Base-by-base conservation (phyloP, 2,113 vertebrate species). In the Chloroceryle aenea region DNA sequence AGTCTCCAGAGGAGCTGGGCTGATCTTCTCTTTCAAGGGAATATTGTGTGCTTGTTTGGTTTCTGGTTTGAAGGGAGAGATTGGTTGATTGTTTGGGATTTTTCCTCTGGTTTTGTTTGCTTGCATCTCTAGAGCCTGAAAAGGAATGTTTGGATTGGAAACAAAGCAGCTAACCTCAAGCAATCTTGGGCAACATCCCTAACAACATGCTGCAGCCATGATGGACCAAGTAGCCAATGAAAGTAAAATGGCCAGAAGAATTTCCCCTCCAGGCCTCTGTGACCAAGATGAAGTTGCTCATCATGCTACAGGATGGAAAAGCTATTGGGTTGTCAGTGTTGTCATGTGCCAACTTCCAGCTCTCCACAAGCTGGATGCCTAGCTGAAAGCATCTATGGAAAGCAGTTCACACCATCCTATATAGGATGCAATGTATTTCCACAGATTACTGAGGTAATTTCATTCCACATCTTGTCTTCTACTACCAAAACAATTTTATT, bases 81-180 rank as follows among this genome's bases (percentile, higher is more conserved):
- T 43, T 45, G 10, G 8, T 43, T 40, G 10, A 5, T 29, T 53
- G 6, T 4, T 62, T 38, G 18, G 4, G 2, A 7, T 18, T 55
- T 14, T 7, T 16, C 2, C 1, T 14, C 14, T 67, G 20, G 3
- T 32, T 69, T 43, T 61, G 1, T 34, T 55, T 23, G 1, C 14
- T 48, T 32, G 4, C 8, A 12, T 6, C 15, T 67, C 30, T n/a
- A 64, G 42, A 71, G 8, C 12, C 9, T 5, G 1, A 23, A 62
- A 45, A 42, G 1, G 20, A 26, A 27, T 11, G 3, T 6, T 38
- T 34, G 10, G 43, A 40, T 1, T 18, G 9, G 30, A 30, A 74
- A 32, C 14, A 74, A 67, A 30, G 8, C 5, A 74, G 16, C 8
- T 62, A 58, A 15, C 11, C 34, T 36, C 15, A n/a, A 72, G 5